Base-by-base conservation (phyloP, 2,113 vertebrate species). In the Neogobius melanostomus region DNA sequence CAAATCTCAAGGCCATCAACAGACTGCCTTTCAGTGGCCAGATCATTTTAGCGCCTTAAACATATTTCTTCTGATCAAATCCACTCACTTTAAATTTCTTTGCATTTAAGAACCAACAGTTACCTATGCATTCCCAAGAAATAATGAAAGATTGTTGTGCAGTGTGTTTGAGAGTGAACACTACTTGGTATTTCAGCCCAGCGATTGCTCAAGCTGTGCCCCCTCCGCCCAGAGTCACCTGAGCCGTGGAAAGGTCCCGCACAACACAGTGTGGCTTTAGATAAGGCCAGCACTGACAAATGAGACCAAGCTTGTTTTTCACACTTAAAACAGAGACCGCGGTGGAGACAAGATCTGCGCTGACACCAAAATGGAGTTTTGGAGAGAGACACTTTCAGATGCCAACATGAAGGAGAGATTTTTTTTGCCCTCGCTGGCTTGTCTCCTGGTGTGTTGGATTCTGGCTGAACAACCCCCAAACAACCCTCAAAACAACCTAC, bases 261-360 rank as follows among this genome's bases (percentile, higher is more conserved):
- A 65, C 76, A 88, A 84, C 87, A 84, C 56, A 14, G 71, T 86
- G 79, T 65, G 69, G 78, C 68, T 67, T 60, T 54, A 91, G 90
- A 91, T 91, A 91, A 92, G 84, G 65, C 63, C 59, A 80, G 66
- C 74, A 62, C 68, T 86, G 90, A 91, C 84, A 82, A 87, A 91
- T 89, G 76, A 85, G 67, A 17, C 17, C 69, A 74, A 76, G 75
- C 69, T 74, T 73, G 69, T 81, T 75, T 82, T 81, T 74, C 61
- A 56, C 66, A 84, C 75, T 77, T 83, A 63, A 82, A 83, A 79
- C 60, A 65, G 54, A 72, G 48, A 82, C 57, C 8, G n/a, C 21
- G 7, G 14, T 47, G 11, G 66, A 77, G 73, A 83, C 70, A 75
- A 84, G 75, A 85, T 82, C 72, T 84, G 71, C 68, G 56, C 53